phyloP scores from a whole-genome alignment of 64 coral and sea anemone species.

The Orbicella faveolata region DNA sequence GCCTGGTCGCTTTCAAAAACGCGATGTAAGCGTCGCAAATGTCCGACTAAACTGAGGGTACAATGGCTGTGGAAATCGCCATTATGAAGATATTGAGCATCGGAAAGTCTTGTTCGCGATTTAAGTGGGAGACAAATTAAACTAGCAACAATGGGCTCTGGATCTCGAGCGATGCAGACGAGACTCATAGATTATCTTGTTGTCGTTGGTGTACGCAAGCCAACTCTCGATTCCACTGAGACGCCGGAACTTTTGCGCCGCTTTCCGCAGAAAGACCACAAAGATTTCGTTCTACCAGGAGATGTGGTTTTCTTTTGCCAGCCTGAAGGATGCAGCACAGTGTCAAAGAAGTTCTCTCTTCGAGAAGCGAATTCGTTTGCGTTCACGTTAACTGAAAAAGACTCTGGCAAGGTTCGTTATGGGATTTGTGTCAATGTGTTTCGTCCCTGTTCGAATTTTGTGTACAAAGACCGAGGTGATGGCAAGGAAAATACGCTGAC shows the following conservation, averaged over 20 bases:
- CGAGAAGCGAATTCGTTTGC: slow-evolving; percentile 96
- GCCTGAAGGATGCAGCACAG: slow-evolving; percentile 94
- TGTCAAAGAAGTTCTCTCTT: slow-evolving; percentile 91
- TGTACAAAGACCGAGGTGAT: slow-evolving; percentile 62
- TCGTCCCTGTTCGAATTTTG: slow-evolving; percentile 85
- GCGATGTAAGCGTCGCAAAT: background rate
- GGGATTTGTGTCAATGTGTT: slow-evolving; percentile 97
- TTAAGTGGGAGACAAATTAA: background rate
- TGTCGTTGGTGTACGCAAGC: slow-evolving; percentile 90
- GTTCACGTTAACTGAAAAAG: slow-evolving; percentile 97
- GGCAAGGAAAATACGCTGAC: slow-evolving; percentile 37
- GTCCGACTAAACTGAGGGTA: background rate
- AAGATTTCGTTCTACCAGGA: slow-evolving; percentile 90
- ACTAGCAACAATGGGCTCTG: slow-evolving; percentile 17
- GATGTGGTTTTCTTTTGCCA: slow-evolving; percentile 99
- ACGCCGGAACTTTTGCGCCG: slow-evolving; percentile 85
- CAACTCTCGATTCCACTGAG: slow-evolving; percentile 84
- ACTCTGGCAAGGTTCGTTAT: slow-evolving; percentile 88
- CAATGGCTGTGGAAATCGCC: background rate
- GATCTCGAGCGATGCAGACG: background rate
- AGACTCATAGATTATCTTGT: slow-evolving; percentile 93
- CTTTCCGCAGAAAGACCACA: slow-evolving; percentile 92
- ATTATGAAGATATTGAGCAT: background rate
- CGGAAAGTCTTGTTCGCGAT: background rate
- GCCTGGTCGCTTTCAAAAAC: background rate